Evolutionary conservation across 2,113 vertebrate genomes (phyloP), one percentile per base, ranked within the genome.

Genomic region (Pantherophis guttatus): DNA sequence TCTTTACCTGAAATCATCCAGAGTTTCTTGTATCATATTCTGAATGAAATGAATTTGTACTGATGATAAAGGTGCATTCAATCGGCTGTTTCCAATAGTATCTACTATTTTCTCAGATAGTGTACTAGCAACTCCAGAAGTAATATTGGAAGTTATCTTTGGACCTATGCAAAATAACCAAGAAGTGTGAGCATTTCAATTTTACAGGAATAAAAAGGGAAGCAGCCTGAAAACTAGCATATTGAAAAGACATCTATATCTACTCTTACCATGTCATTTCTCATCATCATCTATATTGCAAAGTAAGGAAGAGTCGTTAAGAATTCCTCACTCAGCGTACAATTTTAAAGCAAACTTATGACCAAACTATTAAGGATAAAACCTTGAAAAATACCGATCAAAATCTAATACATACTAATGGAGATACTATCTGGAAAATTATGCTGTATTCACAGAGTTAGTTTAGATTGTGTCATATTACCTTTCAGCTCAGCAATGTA

Each of bases 21-120:
- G 93, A 5, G 98, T 98, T 92, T 99, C 99, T 50, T 99, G 98
- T 95, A 99, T 99, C 98, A 99, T 99, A 97, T 98, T 99, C 96
- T 98, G 98, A 96, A 99, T 99, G 96, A 99, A 99, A 95, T 97
- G 98, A 95, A 99, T 98, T 96, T 99, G 99, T 95, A 99, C 94
- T 11, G 99, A 98, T 90, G 98, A 98, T 96, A 99, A 96, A 1
- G 99, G 99, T 92, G 98, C 98, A 53, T 96, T 98, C 90, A 97
- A 94, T n/a, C 97, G 98, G 59, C 96, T 98, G n/a, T 96, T 98
- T 70, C 97, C 98, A 26, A 98, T 97, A 29, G 98, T 97, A 90
- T 99, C 98, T 1, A 94, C 98, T 59, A 98, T 98, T 97, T 98
- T 98, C 96, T 98, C 98, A 91, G 98, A 98, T 4, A 98, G 95